Base-by-base conservation (phyloP, 2,113 vertebrate species). In the Urocitellus parryii region DNA sequence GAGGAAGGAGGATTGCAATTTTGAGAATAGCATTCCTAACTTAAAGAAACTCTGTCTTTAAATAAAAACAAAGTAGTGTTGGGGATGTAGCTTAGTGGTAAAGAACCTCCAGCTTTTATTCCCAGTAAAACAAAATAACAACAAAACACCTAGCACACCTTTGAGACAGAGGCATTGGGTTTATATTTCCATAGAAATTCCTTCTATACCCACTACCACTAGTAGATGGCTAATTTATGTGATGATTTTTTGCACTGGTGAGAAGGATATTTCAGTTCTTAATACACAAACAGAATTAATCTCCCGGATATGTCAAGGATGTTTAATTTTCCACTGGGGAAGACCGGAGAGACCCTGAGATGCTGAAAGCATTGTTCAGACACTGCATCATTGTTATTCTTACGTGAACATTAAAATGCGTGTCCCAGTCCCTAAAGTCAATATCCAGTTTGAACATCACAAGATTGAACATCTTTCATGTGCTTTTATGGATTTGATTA, bases 321-420 rank as follows among this genome's bases (percentile, higher is more conserved):
- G 63, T 80, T 73, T 9, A 22, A 0, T 32, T 80, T 29, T 76
- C 32, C 5, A 3, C 10, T 74, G 58, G 17, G 27, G 27, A 45
- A 45, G 45, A 45, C 45, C 45, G 9, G 45, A 45, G 45, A 45
- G 8, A 45, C 45, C 45, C 45, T 45, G 45, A 45, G 45, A 45
- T 9, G 8, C 45, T 45, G 45, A 45, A 45, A 45, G 45, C 45
- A 45, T 45, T 45, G 8, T 45, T 45, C 45, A 45, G 1, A 12
- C 2, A 24, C 14, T n/a, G 32, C 14, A 3, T 27, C 0, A 34
- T 67, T 10, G 74, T 42, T 14, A 58, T 0, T 4, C 5, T 29
- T 18, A 25, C 8, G 11, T 39, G 13, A 4, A 85, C 13, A 67
- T 37, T 48, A n/a, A n/a, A 76, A 73, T 67, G 6, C 7, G 17